Evolutionary conservation across 1,140 invertebrate species (phyloP).

Genomic region (Drosophila mayri): DNA sequence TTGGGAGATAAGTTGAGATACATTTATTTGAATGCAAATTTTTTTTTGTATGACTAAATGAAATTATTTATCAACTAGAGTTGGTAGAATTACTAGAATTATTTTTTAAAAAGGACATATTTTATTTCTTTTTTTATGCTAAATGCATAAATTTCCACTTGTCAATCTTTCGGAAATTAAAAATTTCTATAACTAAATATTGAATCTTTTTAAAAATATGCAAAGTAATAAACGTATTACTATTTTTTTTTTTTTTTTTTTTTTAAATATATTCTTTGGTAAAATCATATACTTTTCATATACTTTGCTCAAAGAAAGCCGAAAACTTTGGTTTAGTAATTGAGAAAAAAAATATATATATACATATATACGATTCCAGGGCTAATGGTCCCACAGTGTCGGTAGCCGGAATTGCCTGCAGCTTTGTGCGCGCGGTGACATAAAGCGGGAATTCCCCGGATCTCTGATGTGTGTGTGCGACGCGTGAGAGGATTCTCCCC

Average conservation of each 20-base stretch:
- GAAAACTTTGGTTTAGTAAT: neutral
- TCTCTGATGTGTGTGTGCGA: constrained; percentile 31
- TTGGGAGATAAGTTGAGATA: too few relatives aligned
- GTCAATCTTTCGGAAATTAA: too few relatives aligned
- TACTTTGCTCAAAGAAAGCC: neutral
- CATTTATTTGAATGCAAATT: neutral
- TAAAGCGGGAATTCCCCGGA: constrained; percentile 41
- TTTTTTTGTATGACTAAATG: neutral
- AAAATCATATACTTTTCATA: neutral
- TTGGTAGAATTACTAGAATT: neutral
- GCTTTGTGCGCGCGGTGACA: constrained; percentile 19
- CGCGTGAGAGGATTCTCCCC: constrained; percentile 18
- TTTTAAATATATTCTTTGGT: too few relatives aligned
- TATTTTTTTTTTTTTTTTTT: too few relatives aligned
- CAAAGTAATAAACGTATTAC: too few relatives aligned
- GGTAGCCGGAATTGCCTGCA: constrained; percentile 24
- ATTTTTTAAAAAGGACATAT: neutral
- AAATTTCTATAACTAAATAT: too few relatives aligned
- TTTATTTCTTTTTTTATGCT: too few relatives aligned
- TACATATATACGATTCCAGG: neutral
- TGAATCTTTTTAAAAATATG: too few relatives aligned
- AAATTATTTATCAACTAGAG: neutral
- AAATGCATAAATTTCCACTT: too few relatives aligned
- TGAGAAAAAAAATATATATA: neutral
- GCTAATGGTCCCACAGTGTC: constrained; percentile 25